Percentiles rank a stretch among this genome's conserved stretches.
These are phyloP conservation scores for Eustalomyia histrio DNA, from an alignment of 2,888 invertebrate species.

Conservation along the genomic window DNA sequence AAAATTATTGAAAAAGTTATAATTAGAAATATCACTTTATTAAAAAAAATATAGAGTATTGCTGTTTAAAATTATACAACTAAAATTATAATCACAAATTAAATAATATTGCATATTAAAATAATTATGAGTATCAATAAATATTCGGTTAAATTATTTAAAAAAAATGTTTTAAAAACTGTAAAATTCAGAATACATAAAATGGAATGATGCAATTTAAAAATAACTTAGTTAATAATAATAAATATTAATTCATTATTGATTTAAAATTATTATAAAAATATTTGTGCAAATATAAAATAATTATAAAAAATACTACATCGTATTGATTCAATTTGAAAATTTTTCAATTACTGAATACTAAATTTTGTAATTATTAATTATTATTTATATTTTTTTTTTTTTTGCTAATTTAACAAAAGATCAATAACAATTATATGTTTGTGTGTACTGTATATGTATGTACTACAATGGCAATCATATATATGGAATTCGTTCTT, in stretches of 20 bases:
- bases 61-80: constrained; percentile 21
- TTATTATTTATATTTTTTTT: background rate
- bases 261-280: background rate
- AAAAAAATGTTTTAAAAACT: background rate
- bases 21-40: constrained; percentile 57
- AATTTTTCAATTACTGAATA: constrained; percentile 20
- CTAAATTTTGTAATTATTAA: constrained; percentile 15
- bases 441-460: background rate
- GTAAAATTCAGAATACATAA: background rate
- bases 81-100: constrained; percentile 36
- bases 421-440: constrained; percentile 47
- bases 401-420: constrained; percentile 35
- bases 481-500: background rate
- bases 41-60: constrained; percentile 32
- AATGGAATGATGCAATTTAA: background rate
- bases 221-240: background rate
- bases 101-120: constrained; percentile 2
- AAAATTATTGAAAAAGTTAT: too few species aligned
- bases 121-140: constrained; percentile 31
- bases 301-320: background rate
- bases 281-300: constrained; percentile 7
- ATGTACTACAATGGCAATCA: constrained; percentile 18
- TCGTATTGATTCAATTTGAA: background rate
- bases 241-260: constrained; percentile 3
- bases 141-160: background rate